Evolutionary conservation across 2,797 vertebrate genomes (phyloP).

Genomic region (Myotis daubentonii): DNA sequence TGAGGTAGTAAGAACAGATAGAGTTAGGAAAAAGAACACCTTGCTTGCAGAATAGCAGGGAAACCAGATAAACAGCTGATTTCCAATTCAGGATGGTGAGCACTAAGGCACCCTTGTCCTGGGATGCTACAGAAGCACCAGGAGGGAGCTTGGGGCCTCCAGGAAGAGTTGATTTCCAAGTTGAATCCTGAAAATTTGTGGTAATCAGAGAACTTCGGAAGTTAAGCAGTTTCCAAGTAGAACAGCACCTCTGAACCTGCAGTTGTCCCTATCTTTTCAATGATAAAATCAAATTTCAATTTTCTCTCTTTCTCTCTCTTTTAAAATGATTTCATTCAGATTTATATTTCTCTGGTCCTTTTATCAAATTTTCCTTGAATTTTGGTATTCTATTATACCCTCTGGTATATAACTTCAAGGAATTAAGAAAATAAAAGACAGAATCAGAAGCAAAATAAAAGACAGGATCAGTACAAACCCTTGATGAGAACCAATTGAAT

Average conservation of each 20-base stretch:
- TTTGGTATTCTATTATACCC: not conserved
- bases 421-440: constrained; percentile 17
- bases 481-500: not conserved
- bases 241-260: not conserved
- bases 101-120: rapidly evolving
- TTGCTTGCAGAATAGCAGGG: not conserved
- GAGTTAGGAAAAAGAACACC: not conserved
- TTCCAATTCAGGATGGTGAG: not conserved
- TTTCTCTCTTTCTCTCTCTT: not conserved
- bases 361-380: not conserved
- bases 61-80: not conserved
- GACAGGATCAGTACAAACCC: not conserved
- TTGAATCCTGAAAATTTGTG: not conserved
- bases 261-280: not conserved
- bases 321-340: not conserved
- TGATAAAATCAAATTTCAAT: not conserved
- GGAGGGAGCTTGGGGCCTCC: not conserved
- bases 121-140: not conserved
- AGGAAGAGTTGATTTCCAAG: not conserved
- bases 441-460: not conserved
- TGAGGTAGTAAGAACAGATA: not conserved
- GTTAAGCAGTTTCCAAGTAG: not conserved
- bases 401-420: not conserved
- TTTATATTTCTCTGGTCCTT: not conserved
- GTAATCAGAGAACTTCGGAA: not conserved